Conservation (phyloP, 2,797 vertebrate genomes). For the Salarias fasciatus region DNA sequence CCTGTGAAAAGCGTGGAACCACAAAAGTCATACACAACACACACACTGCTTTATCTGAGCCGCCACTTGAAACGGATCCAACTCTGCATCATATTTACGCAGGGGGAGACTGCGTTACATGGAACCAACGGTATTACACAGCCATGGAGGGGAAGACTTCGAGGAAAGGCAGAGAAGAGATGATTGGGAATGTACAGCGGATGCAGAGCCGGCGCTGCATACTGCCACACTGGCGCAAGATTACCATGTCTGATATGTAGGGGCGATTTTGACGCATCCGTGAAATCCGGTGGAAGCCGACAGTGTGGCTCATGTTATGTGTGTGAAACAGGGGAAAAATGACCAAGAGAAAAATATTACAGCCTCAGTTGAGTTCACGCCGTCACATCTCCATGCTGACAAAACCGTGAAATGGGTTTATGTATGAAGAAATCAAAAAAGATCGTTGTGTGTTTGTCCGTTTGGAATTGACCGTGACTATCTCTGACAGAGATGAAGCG, state of each 20-base stretch:
- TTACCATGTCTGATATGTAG: constrained; percentile 31
- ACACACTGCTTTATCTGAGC: constrained; percentile 19
- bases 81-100: constrained; percentile 21
- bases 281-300: not conserved
- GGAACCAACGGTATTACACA: constrained; percentile 46
- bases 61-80: constrained; percentile 10
- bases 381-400: no score
- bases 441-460: no score
- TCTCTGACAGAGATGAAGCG: not conserved
- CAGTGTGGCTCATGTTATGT: constrained; percentile 4
- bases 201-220: constrained; percentile 1
- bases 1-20: constrained; percentile 40
- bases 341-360: no score
- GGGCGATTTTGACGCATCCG: constrained; percentile 12
- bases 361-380: no score
- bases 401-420: no score
- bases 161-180: constrained; percentile 12
- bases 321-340: no score
- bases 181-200: constrained; percentile 1
- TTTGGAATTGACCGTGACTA: no score
- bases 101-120: constrained; percentile 21
- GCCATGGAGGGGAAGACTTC: constrained; percentile 14
- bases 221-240: constrained; percentile 13
- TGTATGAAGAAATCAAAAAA: no score
- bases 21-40: constrained; percentile 13